Evolutionary conservation across 2,113 vertebrate species (phyloP), one percentile per base, ranked within the genome.

Genomic region (Mola mola): DNA sequence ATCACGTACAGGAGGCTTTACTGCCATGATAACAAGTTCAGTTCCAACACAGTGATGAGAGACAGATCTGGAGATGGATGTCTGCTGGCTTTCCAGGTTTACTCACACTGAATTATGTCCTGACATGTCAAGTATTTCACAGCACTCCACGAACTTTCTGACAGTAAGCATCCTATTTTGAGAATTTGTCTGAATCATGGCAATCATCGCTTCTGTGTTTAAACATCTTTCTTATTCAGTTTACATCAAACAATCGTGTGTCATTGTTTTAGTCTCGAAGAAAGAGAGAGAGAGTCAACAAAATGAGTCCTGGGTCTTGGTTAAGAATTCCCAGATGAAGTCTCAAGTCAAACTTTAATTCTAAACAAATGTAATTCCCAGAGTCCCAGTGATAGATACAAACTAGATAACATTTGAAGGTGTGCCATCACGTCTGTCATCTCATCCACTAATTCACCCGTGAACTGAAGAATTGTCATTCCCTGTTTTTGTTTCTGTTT

Each of bases 61-160:
- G 68, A 69, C 57, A 12, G 60, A 66, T 41, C 52, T 29, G 51
- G 19, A 34, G 70, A 70, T 55, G 17, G 74, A 72, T 37, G 56
- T 49, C 59, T 49, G 53, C 46, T 67, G 72, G 63, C 15, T 80
- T 82, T 71, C 67, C 73, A 51, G 12, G 33, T 73, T 75, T 66
- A 70, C 62, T 75, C 85, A 81, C 19, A 4, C 10, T 29, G 21
- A 50, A 15, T 36, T 63, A 13, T 78, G 82, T 36, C 68, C 33
- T 5, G 48, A 78, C 80, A 50, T 63, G 75, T 42, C 6, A 2
- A 42, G 28, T 29, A 5, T 36, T 49, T 42, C 7, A 17, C 5
- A 47, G 46, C 15, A 21, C 20, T 37, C 51, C 10, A 44, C 21
- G 8, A 10, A 24, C 15, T 13, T 43, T 38, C 15, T 51, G 13